Evolutionary conservation across 2,888 invertebrate genomes (phyloP).

Genomic region (Torymus auratus): DNA sequence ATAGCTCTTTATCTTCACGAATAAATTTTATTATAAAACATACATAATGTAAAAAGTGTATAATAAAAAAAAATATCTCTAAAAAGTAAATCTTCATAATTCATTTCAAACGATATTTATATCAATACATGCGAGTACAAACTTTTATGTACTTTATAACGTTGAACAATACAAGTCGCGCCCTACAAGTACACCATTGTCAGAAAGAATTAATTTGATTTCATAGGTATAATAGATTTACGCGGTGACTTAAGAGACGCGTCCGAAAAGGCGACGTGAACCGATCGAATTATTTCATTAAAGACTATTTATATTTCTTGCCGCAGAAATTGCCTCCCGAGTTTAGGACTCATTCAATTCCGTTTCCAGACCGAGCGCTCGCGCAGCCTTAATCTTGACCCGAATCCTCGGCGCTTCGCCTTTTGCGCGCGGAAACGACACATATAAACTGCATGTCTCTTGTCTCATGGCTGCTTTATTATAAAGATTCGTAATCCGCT

Average conservation of each 20-base stretch:
- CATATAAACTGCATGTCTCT: background rate
- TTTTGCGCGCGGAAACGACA: conserved; percentile 11
- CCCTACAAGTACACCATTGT: too few relatives aligned
- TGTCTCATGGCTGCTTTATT: too few relatives aligned
- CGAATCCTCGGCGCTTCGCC: conserved; percentile 16
- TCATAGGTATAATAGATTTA: too few relatives aligned
- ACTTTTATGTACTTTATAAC: too few relatives aligned
- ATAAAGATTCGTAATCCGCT: too few relatives aligned
- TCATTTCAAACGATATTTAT: too few relatives aligned
- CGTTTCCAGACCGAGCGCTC: background rate
- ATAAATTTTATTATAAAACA: background rate
- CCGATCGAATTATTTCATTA: conserved; percentile 10
- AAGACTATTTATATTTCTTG: conserved; percentile 11
- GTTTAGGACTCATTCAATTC: background rate
- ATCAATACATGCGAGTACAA: too few relatives aligned
- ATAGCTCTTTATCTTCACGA: background rate
- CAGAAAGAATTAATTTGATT: too few relatives aligned
- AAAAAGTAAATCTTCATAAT: too few relatives aligned
- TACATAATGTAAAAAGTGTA: too few relatives aligned
- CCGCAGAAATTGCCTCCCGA: conserved; percentile 1
- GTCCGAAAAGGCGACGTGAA: background rate
- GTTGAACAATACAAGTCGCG: too few relatives aligned
- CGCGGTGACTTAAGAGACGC: background rate
- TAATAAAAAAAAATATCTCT: too few relatives aligned
- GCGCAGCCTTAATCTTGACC: conserved; percentile 41